phyloP scores from a whole-genome alignment of 2,888 invertebrate species.

The Brachylomia viminalis region DNA sequence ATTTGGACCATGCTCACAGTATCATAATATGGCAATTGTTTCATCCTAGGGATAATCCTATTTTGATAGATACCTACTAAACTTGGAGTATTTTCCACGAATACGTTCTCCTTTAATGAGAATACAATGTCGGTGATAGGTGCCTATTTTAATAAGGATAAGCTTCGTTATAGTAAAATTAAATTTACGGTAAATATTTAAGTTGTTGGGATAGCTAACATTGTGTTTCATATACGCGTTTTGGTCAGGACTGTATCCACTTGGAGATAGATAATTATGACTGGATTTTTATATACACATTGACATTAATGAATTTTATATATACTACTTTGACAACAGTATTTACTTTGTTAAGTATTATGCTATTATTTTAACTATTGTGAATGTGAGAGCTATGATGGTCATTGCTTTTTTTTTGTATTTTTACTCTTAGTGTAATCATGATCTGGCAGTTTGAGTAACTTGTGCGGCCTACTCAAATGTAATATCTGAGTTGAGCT shows the following conservation, averaged over 20 bases:
- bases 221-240: neutral
- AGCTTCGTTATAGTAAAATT: slow-evolving; percentile 6
- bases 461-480: no score
- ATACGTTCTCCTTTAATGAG: slow-evolving; percentile 21
- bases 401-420: no score
- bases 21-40: neutral
- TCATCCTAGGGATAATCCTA: neutral
- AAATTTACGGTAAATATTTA: slow-evolving; percentile 1
- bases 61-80: neutral
- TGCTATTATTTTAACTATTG: no score
- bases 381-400: no score
- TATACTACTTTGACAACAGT: no score
- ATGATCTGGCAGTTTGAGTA: no score
- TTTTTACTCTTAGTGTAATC: no score
- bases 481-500: no score
- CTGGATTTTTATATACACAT: no score
- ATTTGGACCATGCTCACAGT: neutral
- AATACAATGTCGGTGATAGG: slow-evolving; percentile 8
- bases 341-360: no score
- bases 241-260: neutral
- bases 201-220: neutral
- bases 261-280: neutral
- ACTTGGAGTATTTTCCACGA: neutral
- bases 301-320: no score
- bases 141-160: slow-evolving; percentile 2